Percentiles rank a stretch among this genome's conserved stretches.
Conservation (phyloP, 2,113 vertebrate genomes). For the Pipa parva region DNA sequence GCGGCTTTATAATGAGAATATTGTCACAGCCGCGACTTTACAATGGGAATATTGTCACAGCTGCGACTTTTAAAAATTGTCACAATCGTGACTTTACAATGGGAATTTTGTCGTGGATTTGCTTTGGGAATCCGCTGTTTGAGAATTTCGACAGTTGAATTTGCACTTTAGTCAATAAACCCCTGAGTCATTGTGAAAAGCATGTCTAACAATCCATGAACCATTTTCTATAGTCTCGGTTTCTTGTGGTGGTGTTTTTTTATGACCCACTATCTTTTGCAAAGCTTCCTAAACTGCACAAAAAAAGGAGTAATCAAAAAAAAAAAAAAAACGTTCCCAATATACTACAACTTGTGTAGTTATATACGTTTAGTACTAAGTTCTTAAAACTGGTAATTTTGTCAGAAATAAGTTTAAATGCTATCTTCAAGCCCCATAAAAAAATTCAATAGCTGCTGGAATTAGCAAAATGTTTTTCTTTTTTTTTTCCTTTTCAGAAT, state of each 20-base stretch:
- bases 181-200: background rate
- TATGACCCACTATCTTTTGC: background rate
- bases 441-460: constrained; percentile 17
- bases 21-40: too few relatives aligned
- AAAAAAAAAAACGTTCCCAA: background rate
- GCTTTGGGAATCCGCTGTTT: too few relatives aligned
- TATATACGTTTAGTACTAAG: background rate
- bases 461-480: constrained; percentile 31
- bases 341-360: background rate
- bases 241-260: background rate
- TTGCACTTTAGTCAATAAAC: too few relatives aligned
- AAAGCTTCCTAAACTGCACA: background rate
- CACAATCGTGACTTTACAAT: too few relatives aligned
- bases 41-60: too few relatives aligned
- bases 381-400: background rate
- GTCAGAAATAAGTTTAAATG: background rate
- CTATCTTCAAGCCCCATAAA: constrained; percentile 8
- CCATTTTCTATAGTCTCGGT: background rate
- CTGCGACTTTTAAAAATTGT: too few relatives aligned
- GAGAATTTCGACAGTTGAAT: too few relatives aligned
- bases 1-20: too few relatives aligned
- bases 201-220: background rate
- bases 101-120: too few relatives aligned
- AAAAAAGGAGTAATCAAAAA: background rate
- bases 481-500: constrained; percentile 1